Conservation (phyloP, 2,113 vertebrate species). For the Collichthys lucidus region DNA sequence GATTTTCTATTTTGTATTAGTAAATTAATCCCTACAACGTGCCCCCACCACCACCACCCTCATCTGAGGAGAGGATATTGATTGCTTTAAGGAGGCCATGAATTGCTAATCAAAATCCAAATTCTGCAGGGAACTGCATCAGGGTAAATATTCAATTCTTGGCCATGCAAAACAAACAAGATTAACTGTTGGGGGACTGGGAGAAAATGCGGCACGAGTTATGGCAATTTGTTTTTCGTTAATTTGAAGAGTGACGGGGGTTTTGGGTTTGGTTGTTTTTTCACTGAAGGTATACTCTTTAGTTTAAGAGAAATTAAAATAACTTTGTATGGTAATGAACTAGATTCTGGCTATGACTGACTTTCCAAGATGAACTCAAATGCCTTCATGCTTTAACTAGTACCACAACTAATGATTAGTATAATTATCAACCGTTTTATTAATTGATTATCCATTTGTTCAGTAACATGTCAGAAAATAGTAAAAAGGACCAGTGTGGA, state of each 20-base stretch:
- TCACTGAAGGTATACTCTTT: neutral
- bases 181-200: conserved; percentile 41
- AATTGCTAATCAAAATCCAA: conserved; percentile 74
- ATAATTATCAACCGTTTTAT: neutral
- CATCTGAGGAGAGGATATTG: conserved; percentile 63
- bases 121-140: conserved; percentile 50
- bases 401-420: neutral
- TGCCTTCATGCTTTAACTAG: neutral
- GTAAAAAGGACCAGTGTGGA: too few relatives aligned
- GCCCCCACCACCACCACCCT: conserved; percentile 18
- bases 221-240: conserved; percentile 24
- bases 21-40: conserved; percentile 68
- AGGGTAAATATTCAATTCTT: conserved; percentile 61
- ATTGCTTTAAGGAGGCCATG: conserved; percentile 65
- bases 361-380: neutral
- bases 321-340: neutral
- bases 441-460: neutral
- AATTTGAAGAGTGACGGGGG: neutral
- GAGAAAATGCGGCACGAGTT: conserved; percentile 19
- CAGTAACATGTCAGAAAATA: neutral
- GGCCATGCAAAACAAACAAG: conserved; percentile 60
- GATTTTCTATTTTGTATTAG: conserved; percentile 73
- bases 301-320: neutral
- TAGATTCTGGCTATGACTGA: neutral
- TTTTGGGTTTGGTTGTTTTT: neutral